These are phyloP conservation scores for Engraulis encrasicolus DNA, from an alignment of 2,113 vertebrate genomes.

Conservation along the genomic window DNA sequence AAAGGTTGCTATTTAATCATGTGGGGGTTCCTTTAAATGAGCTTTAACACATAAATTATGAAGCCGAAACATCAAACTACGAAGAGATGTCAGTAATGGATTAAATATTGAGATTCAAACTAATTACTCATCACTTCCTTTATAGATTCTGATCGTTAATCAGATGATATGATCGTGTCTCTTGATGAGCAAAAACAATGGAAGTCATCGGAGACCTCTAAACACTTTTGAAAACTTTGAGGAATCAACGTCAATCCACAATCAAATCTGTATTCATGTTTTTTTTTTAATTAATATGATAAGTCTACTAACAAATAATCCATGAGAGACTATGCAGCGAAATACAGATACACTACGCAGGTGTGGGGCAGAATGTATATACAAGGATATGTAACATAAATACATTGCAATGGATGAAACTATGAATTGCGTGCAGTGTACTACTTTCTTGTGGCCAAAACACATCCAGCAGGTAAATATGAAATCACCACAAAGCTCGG, in stretches of 20 bases:
- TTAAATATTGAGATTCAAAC: conserved; percentile 28
- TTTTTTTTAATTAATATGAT: background rate
- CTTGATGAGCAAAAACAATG: background rate
- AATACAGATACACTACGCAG: conserved; percentile 6
- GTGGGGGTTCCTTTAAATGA: background rate
- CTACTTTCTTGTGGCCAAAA: background rate
- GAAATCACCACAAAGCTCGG: background rate
- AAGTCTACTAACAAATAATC: background rate
- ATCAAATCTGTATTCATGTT: background rate
- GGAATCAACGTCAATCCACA: background rate
- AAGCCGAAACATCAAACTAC: background rate
- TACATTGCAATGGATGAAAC: background rate
- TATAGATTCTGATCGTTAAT: conserved; percentile 2
- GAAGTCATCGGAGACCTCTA: background rate
- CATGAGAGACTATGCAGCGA: background rate
- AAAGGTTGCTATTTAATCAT: background rate
- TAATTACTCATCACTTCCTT: conserved; percentile 29
- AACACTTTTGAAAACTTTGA: background rate
- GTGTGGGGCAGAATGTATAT: background rate
- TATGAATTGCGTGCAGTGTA: background rate
- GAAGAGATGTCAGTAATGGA: conserved; percentile 28
- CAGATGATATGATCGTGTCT: background rate
- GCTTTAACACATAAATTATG: too few species aligned
- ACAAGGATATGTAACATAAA: background rate
- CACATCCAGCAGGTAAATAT: background rate